Conservation (phyloP, 2,113 vertebrate genomes). For the Hyla sarda region DNA sequence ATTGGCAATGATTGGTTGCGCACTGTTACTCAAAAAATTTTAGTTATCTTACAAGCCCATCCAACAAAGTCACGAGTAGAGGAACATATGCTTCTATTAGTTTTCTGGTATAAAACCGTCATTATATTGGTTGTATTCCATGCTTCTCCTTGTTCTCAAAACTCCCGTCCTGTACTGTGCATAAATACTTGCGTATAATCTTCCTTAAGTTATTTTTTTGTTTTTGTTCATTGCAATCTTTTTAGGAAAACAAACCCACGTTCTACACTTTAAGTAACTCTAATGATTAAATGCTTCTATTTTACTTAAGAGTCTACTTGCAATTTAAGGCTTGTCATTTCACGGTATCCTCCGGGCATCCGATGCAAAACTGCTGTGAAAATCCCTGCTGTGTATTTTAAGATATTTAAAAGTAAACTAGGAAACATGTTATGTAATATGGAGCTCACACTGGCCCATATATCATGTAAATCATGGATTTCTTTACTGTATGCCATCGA, state of each 20-base stretch:
- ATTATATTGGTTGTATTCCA: neutral
- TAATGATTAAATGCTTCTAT: constrained; percentile 60
- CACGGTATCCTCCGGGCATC: constrained; percentile 37
- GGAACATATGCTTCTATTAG: too few species aligned
- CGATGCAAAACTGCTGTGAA: constrained; percentile 57
- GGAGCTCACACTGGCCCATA: too few species aligned
- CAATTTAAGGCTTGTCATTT: constrained; percentile 60
- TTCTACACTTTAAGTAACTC: constrained; percentile 60
- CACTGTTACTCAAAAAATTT: too few species aligned
- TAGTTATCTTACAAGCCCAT: too few species aligned
- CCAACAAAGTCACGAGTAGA: too few species aligned
- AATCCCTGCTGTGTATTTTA: constrained; percentile 57
- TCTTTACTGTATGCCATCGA: too few species aligned
- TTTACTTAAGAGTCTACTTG: constrained; percentile 60
- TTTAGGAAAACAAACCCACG: constrained; percentile 59
- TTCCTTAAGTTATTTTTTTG: constrained; percentile 55
- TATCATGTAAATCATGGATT: too few species aligned
- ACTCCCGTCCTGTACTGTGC: constrained; percentile 45
- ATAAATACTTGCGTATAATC: constrained; percentile 53
- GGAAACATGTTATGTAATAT: too few species aligned
- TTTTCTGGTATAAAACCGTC: too few species aligned
- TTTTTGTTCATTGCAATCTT: too few species aligned
- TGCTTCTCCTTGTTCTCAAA: neutral
- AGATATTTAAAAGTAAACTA: constrained; percentile 51
- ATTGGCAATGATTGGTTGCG: too few species aligned